Evolutionary conservation across 2,113 vertebrate genomes (phyloP).

Genomic region (Prunella himalayana): DNA sequence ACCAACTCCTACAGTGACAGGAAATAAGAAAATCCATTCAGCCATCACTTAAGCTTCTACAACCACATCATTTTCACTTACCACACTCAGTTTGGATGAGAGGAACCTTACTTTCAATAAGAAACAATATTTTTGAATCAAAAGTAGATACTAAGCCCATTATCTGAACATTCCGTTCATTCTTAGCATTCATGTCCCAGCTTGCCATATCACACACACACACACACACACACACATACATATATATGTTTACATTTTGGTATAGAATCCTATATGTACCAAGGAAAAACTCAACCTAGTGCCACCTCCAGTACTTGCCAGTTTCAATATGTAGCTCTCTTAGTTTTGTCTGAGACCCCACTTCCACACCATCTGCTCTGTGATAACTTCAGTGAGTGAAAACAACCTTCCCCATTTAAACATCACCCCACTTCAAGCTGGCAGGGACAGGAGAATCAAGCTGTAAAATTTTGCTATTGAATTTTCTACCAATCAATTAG

Average conservation of each 20-base stretch:
- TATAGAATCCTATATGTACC: background rate
- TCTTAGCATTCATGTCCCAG: background rate
- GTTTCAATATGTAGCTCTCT: fast-evolving
- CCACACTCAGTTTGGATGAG: background rate
- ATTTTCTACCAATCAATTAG: background rate
- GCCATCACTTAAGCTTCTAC: background rate
- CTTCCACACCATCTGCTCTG: background rate
- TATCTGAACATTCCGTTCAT: background rate
- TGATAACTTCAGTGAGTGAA: background rate
- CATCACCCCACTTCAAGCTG: background rate
- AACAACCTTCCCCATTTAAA: background rate
- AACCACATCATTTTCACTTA: background rate
- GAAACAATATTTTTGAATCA: background rate
- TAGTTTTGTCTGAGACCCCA: background rate
- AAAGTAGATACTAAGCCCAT: background rate
- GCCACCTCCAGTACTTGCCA: background rate
- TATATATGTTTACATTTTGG: background rate
- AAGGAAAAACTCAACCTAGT: background rate
- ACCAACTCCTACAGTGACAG: background rate
- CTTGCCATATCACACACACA: background rate
- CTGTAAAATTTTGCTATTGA: background rate
- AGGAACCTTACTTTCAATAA: background rate
- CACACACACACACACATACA: too few species aligned
- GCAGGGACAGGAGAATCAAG: background rate
- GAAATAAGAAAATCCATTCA: background rate